Evolutionary conservation across 2,888 invertebrate genomes (phyloP).

Genomic region (Junonia oenone): DNA sequence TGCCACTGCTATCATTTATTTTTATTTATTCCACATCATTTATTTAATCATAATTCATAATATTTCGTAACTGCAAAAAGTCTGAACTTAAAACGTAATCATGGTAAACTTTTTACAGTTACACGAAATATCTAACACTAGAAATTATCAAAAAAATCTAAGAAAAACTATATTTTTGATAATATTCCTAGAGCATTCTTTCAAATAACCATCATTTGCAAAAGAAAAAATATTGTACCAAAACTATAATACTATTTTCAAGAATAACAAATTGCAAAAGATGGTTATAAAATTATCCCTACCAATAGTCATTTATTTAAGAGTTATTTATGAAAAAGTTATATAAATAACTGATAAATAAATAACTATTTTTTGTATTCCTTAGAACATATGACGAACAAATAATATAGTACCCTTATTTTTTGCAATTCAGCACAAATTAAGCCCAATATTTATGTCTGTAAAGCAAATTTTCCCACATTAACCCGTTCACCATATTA

Average conservation of each 20-base stretch:
- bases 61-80: slow-evolving; percentile 9
- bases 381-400: neutral
- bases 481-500: slow-evolving; percentile 1
- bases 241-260: no score
- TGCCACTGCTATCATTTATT: slow-evolving; percentile 32
- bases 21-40: slow-evolving; percentile 17
- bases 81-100: neutral
- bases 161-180: neutral
- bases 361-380: neutral
- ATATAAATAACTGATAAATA: neutral
- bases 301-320: slow-evolving; percentile 2
- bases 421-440: slow-evolving; percentile 11
- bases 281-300: slow-evolving; percentile 1
- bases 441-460: slow-evolving; percentile 5
- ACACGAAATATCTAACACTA: neutral
- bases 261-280: neutral
- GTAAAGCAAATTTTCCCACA: slow-evolving; percentile 6
- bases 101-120: slow-evolving; percentile 16
- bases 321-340: neutral
- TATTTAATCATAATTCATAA: neutral
- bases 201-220: slow-evolving; percentile 2
- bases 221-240: no score
- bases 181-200: neutral
- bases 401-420: neutral
- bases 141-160: neutral